Conservation (phyloP, 2,888 invertebrate species). For the Eulithis testata region DNA sequence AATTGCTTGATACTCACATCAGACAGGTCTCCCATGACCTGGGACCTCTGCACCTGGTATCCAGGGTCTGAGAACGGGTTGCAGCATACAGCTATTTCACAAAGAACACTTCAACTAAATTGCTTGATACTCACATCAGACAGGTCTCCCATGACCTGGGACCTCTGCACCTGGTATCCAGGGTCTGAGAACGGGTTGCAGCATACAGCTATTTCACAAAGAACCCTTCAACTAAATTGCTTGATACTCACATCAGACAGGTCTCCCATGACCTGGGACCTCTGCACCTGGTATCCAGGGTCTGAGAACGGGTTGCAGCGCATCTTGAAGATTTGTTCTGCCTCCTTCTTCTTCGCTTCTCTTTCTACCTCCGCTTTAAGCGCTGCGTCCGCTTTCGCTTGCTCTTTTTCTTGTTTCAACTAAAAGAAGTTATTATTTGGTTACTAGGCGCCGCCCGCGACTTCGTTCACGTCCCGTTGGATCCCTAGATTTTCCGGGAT, state of each 20-base stretch:
- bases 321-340: constrained; percentile 45
- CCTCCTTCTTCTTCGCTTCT: constrained; percentile 45
- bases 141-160: constrained; percentile 36
- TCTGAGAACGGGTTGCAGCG: constrained; percentile 54
- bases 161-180: constrained; percentile 49
- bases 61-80: no score
- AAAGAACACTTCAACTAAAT: no score
- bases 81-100: no score
- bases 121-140: constrained; percentile 41
- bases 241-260: constrained; percentile 44
- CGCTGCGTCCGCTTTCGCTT: constrained; percentile 46
- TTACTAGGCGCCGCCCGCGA: no score
- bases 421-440: constrained; percentile 28
- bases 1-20: no score
- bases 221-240: no score
- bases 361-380: constrained; percentile 50
- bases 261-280: constrained; percentile 35
- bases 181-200: constrained; percentile 56
- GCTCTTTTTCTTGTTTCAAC: constrained; percentile 49
- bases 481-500: no score
- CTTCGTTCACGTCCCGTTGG: no score
- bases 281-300: constrained; percentile 51
- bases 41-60: no score
- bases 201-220: no score
- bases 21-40: no score